These are phyloP conservation scores for Cebus imitator DNA, from an alignment of 2,113 vertebrate species.

Conservation along the genomic window DNA sequence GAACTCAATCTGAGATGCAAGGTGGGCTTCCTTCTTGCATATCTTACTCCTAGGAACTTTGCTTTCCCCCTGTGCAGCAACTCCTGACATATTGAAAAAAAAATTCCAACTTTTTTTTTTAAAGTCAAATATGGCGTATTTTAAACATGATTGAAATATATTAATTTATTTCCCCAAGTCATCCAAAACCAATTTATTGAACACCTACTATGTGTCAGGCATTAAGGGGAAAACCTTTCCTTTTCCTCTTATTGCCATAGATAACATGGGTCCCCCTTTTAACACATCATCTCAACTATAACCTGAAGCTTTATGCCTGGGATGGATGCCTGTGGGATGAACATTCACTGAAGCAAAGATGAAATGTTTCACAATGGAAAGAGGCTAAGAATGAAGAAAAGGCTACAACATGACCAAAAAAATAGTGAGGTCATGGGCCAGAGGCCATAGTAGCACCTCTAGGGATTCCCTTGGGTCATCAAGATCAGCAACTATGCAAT, in stretches of 20 bases:
- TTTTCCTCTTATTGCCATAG: not conserved
- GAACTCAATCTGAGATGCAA: not conserved
- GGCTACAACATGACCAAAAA: not conserved
- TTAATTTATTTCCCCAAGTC: not conserved
- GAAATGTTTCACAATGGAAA: not conserved
- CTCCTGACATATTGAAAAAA: not conserved
- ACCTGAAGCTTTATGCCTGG: not conserved
- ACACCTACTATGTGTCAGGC: not conserved
- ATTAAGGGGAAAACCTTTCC: not conserved
- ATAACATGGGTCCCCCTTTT: not conserved
- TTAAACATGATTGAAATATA: not conserved
- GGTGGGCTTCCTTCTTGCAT: not conserved
- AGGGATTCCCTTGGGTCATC: too few relatives aligned
- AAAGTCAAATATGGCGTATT: not conserved
- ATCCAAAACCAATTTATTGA: not conserved
- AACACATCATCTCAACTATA: not conserved
- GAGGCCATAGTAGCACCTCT: not conserved
- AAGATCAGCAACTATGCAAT: accelerated
- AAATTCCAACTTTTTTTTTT: not conserved
- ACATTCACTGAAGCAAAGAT: not conserved
- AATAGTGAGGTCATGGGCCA: not conserved
- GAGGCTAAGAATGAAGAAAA: not conserved
- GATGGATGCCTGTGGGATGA: not conserved
- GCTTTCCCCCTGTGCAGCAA: not conserved
- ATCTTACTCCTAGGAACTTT: not conserved